Conservation (phyloP, 1,140 invertebrate genomes). For the Drosophila prosaltans region DNA sequence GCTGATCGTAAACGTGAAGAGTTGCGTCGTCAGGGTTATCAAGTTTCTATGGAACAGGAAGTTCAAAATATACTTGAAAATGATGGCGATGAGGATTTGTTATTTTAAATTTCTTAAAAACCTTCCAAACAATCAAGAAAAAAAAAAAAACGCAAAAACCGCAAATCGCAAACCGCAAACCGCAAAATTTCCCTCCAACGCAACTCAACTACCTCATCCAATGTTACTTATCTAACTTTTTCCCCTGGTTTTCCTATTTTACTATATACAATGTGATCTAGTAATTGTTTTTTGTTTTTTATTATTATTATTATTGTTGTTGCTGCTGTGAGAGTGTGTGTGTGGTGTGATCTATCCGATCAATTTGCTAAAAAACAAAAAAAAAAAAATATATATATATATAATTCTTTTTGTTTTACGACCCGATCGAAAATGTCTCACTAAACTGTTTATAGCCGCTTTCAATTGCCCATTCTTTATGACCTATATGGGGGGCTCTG, state of each 20-base stretch:
- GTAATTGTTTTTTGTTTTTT: constrained; percentile 29
- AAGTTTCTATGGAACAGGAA: constrained; percentile 79
- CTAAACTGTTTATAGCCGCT: constrained; percentile 37
- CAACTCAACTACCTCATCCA: constrained; percentile 54
- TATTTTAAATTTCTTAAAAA: constrained; percentile 88
- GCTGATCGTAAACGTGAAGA: constrained; percentile 85
- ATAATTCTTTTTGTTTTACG: constrained; percentile 18
- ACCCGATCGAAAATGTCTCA: constrained; percentile 39
- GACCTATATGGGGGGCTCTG: constrained; percentile 28
- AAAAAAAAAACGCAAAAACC: too few species aligned
- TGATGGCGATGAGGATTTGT: constrained; percentile 95
- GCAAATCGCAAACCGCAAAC: not conserved
- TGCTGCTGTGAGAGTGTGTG: constrained; percentile 23
- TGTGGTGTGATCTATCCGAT: constrained; percentile 22
- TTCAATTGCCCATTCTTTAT: constrained; percentile 31
- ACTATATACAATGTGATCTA: constrained; percentile 25
- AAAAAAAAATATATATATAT: not conserved
- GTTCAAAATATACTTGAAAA: constrained; percentile 90
- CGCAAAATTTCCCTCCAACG: not conserved
- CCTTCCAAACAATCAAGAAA: too few species aligned
- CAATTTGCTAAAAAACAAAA: constrained; percentile 6
- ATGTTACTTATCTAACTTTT: constrained; percentile 1
- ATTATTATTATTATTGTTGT: constrained; percentile 23
- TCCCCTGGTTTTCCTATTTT: constrained; percentile 7
- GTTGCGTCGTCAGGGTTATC: constrained; percentile 84